Base-by-base conservation (phyloP, 2,888 invertebrate species). In the Rhagophthalmus giganteus region DNA sequence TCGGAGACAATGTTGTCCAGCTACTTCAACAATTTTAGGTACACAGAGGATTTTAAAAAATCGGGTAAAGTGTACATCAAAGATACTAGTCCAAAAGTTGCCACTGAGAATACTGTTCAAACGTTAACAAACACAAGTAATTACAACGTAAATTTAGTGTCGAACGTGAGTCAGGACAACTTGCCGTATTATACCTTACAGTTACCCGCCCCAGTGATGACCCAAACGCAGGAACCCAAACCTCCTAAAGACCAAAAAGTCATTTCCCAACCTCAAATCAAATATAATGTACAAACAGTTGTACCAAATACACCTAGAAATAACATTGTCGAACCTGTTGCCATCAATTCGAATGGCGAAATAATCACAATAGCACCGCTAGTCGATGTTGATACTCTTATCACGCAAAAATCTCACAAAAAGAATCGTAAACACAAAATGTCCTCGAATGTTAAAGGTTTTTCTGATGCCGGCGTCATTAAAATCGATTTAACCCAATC, bases 1-100 rank as follows among this genome's bases (percentile, higher is more conserved):
- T 84, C 86, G 1, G 85, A 86, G 69, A 76, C 78, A 9, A 85
- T 85, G 84, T 70, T 86, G 4, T 83, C 81, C 47, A 82, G 81
- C 51, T 86, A 85, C 65, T 81, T 85, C 16, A 81, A 82, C 35
- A 81, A 81, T 20, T 72, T 81, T 39, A 71, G 80, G 50, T 79
- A 79, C 59, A 82, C 83, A 1, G 81, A 83, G 14, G 82, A 84
- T 45, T 79, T 82, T 59, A 76, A 82, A 50, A 81, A 79, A 57
- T 83, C 82, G 24, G 84, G 83, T 40, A 84, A 83, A 75, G 79
- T 81, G n/a, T 81, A 81, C 59, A 80, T 81, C n/a, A 81, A 81
- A 64, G 81, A 81, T 64, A 76, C 75, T 10, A 62, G 61, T 39
- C 58, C 47, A 6, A 50, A 55, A 31, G 27, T 47, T 25, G 30